phyloP scores from a whole-genome alignment of 2,113 vertebrate genomes.

The Agelaius tricolor region DNA sequence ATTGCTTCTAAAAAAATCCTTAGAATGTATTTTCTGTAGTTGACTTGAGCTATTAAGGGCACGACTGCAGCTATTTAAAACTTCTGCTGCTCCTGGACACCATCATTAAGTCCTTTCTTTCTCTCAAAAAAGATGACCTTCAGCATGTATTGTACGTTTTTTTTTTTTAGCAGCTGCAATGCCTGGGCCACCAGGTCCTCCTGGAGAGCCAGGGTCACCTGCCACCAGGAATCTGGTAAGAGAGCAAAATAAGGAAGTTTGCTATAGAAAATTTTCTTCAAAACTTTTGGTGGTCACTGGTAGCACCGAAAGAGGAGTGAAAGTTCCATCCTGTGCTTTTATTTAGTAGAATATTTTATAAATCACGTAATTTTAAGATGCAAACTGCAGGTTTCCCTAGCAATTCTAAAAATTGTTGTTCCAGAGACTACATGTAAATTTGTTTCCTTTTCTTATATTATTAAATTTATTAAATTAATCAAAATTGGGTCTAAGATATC shows the following conservation, averaged over 20 bases:
- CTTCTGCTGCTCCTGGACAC: neutral
- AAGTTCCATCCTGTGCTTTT: neutral
- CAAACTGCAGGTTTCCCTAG: neutral
- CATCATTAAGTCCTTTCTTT: neutral
- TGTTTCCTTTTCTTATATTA: neutral
- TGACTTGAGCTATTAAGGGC: neutral
- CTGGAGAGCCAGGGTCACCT: slow-evolving; percentile 84
- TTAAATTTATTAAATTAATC: neutral
- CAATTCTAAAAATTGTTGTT: neutral
- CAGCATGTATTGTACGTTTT: neutral
- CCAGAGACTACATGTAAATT: neutral
- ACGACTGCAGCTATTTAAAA: neutral
- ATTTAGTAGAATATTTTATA: neutral
- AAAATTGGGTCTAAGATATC: neutral
- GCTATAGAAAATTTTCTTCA: neutral
- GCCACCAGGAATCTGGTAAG: slow-evolving; percentile 83
- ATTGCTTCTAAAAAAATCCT: neutral
- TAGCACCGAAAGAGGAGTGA: neutral
- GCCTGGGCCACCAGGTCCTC: slow-evolving; percentile 87
- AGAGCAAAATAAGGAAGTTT: neutral
- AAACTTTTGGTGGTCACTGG: neutral
- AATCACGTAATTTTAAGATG: neutral
- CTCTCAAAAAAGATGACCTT: neutral
- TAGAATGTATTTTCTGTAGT: neutral
- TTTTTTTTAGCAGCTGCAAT: slow-evolving; percentile 76